Evolutionary conservation across 2,113 vertebrate species (phyloP).

Genomic region (Himantopus leucocephalus): DNA sequence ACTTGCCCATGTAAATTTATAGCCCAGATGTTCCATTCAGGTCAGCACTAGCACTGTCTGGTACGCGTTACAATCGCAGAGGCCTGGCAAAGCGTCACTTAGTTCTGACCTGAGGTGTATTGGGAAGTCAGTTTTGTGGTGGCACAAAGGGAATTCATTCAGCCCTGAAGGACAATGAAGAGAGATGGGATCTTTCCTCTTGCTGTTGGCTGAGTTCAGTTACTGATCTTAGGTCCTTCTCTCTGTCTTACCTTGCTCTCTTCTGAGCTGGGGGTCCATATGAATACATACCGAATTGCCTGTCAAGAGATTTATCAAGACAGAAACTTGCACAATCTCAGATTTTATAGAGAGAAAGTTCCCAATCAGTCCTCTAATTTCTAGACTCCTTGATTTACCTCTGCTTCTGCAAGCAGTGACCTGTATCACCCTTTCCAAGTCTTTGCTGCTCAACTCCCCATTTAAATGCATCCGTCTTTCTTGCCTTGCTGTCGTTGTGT

Average conservation of each 20-base stretch:
- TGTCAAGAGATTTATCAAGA: neutral
- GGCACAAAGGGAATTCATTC: neutral
- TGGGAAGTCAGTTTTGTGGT: neutral
- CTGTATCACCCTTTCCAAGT: neutral
- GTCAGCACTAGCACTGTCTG: neutral
- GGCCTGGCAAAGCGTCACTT: neutral
- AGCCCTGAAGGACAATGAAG: neutral
- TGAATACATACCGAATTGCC: neutral
- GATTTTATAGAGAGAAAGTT: neutral
- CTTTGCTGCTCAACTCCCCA: neutral
- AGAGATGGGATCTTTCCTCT: neutral
- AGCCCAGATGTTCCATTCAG: neutral
- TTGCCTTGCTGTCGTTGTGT: neutral
- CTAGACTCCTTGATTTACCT: neutral
- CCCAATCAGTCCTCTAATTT: neutral
- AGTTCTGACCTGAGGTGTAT: neutral
- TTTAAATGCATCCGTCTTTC: neutral
- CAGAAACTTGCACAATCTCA: neutral
- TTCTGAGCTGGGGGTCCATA: neutral
- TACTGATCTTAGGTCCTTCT: neutral
- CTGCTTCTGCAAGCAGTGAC: neutral
- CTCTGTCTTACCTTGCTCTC: accelerated
- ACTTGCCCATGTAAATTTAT: neutral
- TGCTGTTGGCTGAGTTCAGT: neutral
- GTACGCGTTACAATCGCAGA: accelerated